Percentiles rank a stretch among this genome's conserved stretches.
phyloP scores from a whole-genome alignment of 2,797 vertebrate genomes.

The Sphenopsis melanotis region DNA sequence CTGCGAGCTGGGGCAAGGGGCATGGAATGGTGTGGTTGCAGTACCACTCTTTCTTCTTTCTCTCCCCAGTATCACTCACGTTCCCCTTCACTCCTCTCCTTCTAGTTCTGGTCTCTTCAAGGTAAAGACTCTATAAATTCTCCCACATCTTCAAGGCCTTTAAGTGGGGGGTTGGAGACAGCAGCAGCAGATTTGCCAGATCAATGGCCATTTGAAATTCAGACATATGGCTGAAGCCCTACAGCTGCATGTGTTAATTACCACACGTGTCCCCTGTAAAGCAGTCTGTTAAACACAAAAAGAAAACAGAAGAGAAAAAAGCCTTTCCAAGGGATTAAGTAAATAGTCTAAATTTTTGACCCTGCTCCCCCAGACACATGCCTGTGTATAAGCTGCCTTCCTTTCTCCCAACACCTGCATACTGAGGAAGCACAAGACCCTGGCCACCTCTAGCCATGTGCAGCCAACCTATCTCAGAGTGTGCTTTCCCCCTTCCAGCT shows the following conservation, averaged over 20 bases:
- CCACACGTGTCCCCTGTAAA: slow-evolving; percentile 78
- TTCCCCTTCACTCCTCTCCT: not conserved
- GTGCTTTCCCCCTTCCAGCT: slow-evolving; percentile 20
- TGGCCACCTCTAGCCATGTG: slow-evolving; percentile 3
- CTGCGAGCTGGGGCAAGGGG: not conserved
- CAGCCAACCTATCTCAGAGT: not conserved
- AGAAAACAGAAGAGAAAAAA: slow-evolving; percentile 72
- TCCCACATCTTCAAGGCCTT: slow-evolving; percentile 58
- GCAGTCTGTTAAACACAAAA: slow-evolving; percentile 72
- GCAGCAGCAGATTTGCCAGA: slow-evolving; percentile 53
- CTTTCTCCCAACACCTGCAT: slow-evolving; percentile 43
- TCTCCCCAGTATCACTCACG: not conserved
- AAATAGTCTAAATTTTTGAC: slow-evolving; percentile 76
- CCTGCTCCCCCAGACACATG: slow-evolving; percentile 63
- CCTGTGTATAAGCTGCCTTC: slow-evolving; percentile 22
- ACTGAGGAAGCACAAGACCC: slow-evolving; percentile 45
- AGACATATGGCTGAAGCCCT: slow-evolving; percentile 76
- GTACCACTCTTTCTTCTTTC: not conserved
- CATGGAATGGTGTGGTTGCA: not conserved
- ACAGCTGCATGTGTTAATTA: slow-evolving; percentile 77
- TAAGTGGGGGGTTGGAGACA: slow-evolving; percentile 24
- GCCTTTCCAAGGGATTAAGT: slow-evolving; percentile 76
- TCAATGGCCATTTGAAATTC: slow-evolving; percentile 78
- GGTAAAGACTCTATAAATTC: slow-evolving; percentile 39
- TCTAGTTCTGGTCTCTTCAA: slow-evolving; percentile 3